These are phyloP conservation scores for Rhombomys opimus DNA, from an alignment of 2,113 vertebrate genomes.

Conservation along the genomic window DNA sequence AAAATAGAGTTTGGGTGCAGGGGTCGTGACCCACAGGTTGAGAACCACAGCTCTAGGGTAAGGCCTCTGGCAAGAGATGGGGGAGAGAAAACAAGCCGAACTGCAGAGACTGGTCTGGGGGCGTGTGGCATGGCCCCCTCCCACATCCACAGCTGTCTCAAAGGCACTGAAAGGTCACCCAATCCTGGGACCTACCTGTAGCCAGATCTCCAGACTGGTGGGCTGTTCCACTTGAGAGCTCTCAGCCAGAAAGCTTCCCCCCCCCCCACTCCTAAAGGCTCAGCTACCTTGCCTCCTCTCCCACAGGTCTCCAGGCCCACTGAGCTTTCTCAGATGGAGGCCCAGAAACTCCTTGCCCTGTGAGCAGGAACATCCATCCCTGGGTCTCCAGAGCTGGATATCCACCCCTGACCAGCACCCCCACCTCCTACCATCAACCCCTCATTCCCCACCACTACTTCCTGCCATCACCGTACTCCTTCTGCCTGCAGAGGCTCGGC, in stretches of 20 bases:
- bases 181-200: background rate
- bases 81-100: background rate
- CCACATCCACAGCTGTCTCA: background rate
- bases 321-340: background rate
- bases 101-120: background rate
- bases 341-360: background rate
- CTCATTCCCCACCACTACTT: background rate
- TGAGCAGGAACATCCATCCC: background rate
- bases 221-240: conserved; percentile 26
- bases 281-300: background rate
- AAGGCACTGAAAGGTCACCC: background rate
- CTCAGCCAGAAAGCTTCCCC: background rate
- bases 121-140: no score
- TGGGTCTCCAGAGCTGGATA: background rate
- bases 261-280: background rate
- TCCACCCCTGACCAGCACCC: background rate
- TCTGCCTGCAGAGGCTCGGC: background rate
- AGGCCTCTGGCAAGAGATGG: background rate
- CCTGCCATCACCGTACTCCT: background rate
- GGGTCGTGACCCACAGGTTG: background rate
- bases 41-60: background rate
- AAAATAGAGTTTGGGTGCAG: background rate
- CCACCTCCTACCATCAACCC: background rate
- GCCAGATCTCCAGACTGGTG: background rate
- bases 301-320: background rate